phyloP scores from a whole-genome alignment of 1,140 invertebrate species.

The Antheraea pernyi region DNA sequence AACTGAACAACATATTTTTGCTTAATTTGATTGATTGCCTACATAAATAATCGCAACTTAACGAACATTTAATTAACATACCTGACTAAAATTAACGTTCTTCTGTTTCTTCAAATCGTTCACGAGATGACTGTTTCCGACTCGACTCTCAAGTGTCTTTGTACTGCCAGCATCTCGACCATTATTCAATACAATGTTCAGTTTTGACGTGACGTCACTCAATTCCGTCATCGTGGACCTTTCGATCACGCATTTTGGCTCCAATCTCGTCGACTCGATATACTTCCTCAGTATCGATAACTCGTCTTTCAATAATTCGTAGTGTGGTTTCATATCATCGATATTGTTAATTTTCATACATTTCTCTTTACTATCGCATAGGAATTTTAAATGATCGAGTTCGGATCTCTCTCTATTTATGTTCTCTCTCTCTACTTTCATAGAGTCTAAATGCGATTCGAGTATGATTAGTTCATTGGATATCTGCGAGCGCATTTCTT shows the following conservation, averaged over 20 bases:
- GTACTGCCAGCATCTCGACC: conserved; percentile 27
- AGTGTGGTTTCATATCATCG: conserved; percentile 36
- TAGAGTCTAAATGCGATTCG: conserved; percentile 42
- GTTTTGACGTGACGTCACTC: conserved; percentile 16
- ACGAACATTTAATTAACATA: too few species aligned
- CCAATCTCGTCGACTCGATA: conserved; percentile 34
- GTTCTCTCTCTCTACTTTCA: conserved; percentile 58
- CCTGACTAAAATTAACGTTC: conserved; percentile 66
- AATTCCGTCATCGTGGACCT: conserved; percentile 39
- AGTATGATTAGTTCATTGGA: conserved; percentile 50
- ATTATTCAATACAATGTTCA: conserved; percentile 44
- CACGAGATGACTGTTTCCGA: conserved; percentile 41
- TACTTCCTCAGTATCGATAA: conserved; percentile 42
- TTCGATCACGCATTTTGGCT: conserved; percentile 45
- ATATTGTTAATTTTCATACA: conserved; percentile 25
- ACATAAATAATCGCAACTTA: neutral
- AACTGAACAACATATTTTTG: too few species aligned
- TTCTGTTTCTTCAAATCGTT: conserved; percentile 67
- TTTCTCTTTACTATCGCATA: conserved; percentile 26
- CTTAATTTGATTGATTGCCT: too few species aligned
- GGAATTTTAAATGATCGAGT: conserved; percentile 43
- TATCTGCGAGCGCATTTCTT: conserved; percentile 60
- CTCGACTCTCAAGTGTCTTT: conserved; percentile 30
- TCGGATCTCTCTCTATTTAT: conserved; percentile 46
- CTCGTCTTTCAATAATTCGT: conserved; percentile 48